A percentile compares a stretch with the other conserved stretches of the same genome.
Evolutionary conservation across 2,113 vertebrate genomes (phyloP).

Genomic region (Eurypyga helias): DNA sequence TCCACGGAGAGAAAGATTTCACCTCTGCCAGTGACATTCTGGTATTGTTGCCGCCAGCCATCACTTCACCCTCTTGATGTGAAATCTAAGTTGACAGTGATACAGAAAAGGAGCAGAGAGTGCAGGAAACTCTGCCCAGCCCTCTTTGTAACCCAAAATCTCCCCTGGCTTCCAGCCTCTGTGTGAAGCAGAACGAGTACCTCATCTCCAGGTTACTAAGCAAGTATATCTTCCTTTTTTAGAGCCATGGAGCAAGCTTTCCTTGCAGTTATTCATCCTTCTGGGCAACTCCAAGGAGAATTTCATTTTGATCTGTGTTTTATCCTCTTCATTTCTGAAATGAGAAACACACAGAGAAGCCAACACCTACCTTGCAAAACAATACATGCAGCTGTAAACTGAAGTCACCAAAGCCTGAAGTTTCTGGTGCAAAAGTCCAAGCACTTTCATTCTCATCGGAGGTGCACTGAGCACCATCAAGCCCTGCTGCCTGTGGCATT

Average conservation of each 20-base stretch:
- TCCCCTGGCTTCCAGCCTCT: background rate
- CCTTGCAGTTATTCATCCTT: background rate
- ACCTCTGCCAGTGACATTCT: slow-evolving; percentile 32
- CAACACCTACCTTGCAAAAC: background rate
- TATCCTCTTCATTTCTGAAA: background rate
- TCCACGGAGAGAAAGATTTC: background rate
- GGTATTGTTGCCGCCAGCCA: background rate
- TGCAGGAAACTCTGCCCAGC: background rate
- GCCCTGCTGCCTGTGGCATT: background rate
- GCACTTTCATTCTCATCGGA: background rate
- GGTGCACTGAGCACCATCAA: rapidly evolving
- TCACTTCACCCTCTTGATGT: background rate
- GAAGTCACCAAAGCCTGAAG: background rate
- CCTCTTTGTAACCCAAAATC: background rate
- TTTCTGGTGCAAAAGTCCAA: background rate
- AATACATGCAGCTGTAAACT: background rate
- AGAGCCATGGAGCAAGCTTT: background rate
- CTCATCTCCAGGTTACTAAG: background rate
- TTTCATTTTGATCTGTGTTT: background rate
- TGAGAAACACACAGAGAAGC: background rate
- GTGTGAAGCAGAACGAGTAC: background rate
- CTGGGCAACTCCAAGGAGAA: background rate
- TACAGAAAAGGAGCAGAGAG: background rate
- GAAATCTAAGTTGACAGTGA: slow-evolving; percentile 35
- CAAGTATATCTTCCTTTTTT: background rate